Evolutionary conservation across 2,888 invertebrate species (phyloP).

Genomic region (Stenodera caucasica): DNA sequence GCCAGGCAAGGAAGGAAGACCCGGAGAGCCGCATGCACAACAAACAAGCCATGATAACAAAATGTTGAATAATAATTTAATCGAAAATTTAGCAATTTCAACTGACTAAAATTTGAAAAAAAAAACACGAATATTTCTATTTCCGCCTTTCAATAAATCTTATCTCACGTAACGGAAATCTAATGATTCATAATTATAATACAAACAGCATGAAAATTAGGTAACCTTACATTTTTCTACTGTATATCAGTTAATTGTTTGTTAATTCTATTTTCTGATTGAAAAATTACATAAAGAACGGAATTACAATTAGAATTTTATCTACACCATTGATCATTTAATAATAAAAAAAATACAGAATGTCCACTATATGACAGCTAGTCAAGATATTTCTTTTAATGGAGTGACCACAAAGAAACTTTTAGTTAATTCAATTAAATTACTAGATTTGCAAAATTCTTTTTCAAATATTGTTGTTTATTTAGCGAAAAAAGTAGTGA

Average conservation of each 20-base stretch:
- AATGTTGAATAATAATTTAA: background rate
- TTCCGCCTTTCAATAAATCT: background rate
- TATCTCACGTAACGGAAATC: background rate
- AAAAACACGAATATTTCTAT: background rate
- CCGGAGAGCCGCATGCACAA: conserved; percentile 65
- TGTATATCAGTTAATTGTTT: background rate
- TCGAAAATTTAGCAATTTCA: background rate
- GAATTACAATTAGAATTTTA: background rate
- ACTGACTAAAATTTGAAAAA: no score
- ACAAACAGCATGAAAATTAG: conserved; percentile 12
- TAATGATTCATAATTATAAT: background rate
- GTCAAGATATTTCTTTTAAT: no score
- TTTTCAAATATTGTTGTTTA: no score
- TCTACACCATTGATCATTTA: background rate
- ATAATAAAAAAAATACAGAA: no score
- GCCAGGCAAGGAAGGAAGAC: conserved; percentile 56
- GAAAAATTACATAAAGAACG: background rate
- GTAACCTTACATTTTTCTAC: conserved; percentile 5
- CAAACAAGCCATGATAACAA: conserved; percentile 55
- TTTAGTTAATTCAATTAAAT: no score
- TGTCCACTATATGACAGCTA: no score
- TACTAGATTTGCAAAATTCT: no score
- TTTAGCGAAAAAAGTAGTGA: no score
- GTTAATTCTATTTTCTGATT: background rate
- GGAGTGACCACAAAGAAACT: no score